Base-by-base conservation (phyloP, 2,888 invertebrate species). In the Orthosia gothica region DNA sequence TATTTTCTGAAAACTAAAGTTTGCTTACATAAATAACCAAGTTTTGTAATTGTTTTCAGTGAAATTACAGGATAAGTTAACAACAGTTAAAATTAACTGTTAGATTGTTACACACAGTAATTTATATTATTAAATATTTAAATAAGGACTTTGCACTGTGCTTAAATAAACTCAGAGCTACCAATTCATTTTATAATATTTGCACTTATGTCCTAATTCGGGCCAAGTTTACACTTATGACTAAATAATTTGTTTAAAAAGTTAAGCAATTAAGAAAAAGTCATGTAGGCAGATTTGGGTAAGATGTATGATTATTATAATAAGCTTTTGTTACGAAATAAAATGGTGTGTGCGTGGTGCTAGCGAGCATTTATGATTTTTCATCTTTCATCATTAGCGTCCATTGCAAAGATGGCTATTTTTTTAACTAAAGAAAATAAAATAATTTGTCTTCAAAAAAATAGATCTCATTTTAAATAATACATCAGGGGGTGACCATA, bases 221-320 rank as follows among this genome's bases (percentile, higher is more conserved):
- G 81, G 84, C 58, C 83, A 84, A 62, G 83, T 81, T 67, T 70
- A 32, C 68, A 49, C 26, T 54, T 70, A 58, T 54, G 74, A 58
- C 64, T 47, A 78, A 63, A 74, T 58, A 75, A 76, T 76, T 75
- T 78, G 74, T 65, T 69, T 70, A 58, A 81, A 73, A 81, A 74
- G 59, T 75, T 80, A 74, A 73, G 73, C 75, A 75, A 81, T 82
- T 79, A 58, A 50, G 57, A 50, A 79, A 58, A 79, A 78, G 26
- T 70, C 52, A 70, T 54, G 52, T 52, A 58, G 58, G 18, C 40
- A 57, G 12, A 61, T 54, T 70, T 69, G 57, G 0, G 71, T 64
- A 75, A 79, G 58, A 9, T 59, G 20, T 61, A 18, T 69, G 55
- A 32, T 16, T 61, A 71, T 50, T 66, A 54, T 63, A 54, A 49